Conservation (phyloP, 2,797 vertebrate genomes). For the Pelodytes ibericus region DNA sequence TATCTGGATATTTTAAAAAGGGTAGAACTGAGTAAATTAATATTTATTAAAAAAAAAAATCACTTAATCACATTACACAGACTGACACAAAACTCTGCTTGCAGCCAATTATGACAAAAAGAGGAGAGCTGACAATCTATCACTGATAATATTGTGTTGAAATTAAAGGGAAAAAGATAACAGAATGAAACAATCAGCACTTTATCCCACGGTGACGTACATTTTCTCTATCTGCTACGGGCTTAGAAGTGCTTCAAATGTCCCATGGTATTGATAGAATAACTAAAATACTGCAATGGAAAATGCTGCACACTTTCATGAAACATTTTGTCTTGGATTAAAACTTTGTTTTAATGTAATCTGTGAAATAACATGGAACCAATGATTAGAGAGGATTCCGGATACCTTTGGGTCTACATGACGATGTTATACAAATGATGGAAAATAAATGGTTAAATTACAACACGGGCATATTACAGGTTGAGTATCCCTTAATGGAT, state of each 20-base stretch:
- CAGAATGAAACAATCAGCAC: slow-evolving; percentile 3
- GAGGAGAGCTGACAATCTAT: slow-evolving; percentile 18
- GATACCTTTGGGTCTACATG: no score
- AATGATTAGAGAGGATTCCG: no score
- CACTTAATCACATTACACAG: slow-evolving; percentile 28
- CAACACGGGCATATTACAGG: no score
- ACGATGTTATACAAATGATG: no score
- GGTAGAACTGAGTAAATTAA: slow-evolving; percentile 14
- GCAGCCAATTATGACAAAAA: slow-evolving; percentile 10
- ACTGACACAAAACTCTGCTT: slow-evolving; percentile 11
- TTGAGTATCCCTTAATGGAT: no score
- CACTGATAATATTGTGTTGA: slow-evolving; percentile 15
- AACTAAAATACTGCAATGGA: neutral
- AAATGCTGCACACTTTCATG: neutral
- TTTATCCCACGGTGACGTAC: slow-evolving; percentile 3
- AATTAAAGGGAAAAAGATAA: slow-evolving; percentile 21
- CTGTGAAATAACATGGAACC: no score
- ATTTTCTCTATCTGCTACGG: neutral
- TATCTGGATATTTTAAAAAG: slow-evolving; percentile 32
- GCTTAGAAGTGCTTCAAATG: neutral
- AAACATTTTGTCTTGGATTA: no score
- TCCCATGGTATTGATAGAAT: neutral
- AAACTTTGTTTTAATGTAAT: no score
- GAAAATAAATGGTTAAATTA: no score
- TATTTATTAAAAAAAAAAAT: slow-evolving; percentile 16